Evolutionary conservation across 2,797 vertebrate genomes (phyloP).

Genomic region (Gephyroberyx darwinii): DNA sequence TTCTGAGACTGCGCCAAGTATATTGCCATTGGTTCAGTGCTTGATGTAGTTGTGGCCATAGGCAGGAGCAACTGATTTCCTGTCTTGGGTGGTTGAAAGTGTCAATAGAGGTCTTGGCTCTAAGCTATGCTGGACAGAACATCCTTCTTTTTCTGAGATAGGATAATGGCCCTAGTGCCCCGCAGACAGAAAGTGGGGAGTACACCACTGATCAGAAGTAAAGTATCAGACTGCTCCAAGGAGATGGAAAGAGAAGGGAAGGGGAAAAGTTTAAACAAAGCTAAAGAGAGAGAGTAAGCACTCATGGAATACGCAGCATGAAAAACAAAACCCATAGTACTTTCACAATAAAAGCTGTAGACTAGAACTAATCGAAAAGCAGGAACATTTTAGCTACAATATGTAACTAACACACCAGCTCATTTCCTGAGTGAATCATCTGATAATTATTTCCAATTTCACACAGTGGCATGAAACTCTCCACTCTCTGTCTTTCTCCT

Average conservation of each 20-base stretch:
- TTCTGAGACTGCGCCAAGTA: background rate
- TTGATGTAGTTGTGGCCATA: constrained; percentile 44
- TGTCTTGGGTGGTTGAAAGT: constrained; percentile 30
- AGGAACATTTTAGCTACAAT: constrained; percentile 35
- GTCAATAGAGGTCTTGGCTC: constrained; percentile 36
- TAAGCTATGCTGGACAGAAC: constrained; percentile 29
- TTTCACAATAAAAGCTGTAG: constrained; percentile 39
- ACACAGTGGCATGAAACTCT: constrained; percentile 32
- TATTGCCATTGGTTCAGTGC: constrained; percentile 41
- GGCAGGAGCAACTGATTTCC: constrained; percentile 57
- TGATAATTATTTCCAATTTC: constrained; percentile 38
- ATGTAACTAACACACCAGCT: constrained; percentile 21
- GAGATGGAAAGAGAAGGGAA: constrained; percentile 11
- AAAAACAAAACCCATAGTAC: constrained; percentile 6
- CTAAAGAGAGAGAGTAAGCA: constrained; percentile 26
- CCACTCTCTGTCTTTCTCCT: background rate
- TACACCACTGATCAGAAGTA: constrained; percentile 20
- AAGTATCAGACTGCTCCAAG: no score
- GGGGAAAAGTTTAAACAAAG: constrained; percentile 17
- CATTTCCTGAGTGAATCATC: constrained; percentile 43
- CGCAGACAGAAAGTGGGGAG: constrained; percentile 24
- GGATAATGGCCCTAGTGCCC: constrained; percentile 8
- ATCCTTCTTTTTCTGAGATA: constrained; percentile 36
- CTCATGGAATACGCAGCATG: background rate
- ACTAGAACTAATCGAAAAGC: constrained; percentile 50